Conservation (phyloP, 2,113 vertebrate genomes). For the Equus przewalskii region DNA sequence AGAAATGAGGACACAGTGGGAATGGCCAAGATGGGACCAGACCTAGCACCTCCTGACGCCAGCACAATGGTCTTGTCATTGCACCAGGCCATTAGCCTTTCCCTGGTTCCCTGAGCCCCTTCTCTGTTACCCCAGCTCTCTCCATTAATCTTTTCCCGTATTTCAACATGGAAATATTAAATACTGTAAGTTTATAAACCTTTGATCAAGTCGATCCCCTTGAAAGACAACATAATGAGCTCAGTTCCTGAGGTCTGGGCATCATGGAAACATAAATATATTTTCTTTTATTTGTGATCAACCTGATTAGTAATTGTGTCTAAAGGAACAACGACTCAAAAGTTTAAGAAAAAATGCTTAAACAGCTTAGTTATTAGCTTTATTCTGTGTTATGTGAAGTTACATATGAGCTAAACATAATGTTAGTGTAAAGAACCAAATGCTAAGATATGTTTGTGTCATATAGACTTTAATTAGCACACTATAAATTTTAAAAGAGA, state of each 20-base stretch:
- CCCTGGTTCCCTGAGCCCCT: not conserved
- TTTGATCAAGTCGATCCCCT: not conserved
- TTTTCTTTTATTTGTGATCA: conserved; percentile 44
- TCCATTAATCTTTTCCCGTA: not conserved
- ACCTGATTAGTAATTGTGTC: not conserved
- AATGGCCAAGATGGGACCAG: not conserved
- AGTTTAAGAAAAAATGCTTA: not conserved
- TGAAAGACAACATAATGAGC: not conserved
- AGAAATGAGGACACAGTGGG: not conserved
- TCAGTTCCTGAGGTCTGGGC: not conserved
- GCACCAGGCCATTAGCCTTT: not conserved
- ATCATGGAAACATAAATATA: not conserved
- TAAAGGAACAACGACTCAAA: conserved; percentile 30
- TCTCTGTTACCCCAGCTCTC: not conserved
- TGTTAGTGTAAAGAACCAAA: not conserved
- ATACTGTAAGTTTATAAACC: not conserved
- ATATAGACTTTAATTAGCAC: not conserved
- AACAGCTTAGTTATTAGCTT: conserved; percentile 1
- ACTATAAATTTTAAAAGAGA: not conserved
- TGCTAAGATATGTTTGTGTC: not conserved
- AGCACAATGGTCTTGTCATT: not conserved
- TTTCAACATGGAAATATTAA: conserved; percentile 15
- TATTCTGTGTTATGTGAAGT: not conserved
- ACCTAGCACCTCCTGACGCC: rapidly evolving
- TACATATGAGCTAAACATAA: not conserved